Conservation (phyloP, 92 coral and sea anemone species). For the Isaurus tuberculatus region DNA sequence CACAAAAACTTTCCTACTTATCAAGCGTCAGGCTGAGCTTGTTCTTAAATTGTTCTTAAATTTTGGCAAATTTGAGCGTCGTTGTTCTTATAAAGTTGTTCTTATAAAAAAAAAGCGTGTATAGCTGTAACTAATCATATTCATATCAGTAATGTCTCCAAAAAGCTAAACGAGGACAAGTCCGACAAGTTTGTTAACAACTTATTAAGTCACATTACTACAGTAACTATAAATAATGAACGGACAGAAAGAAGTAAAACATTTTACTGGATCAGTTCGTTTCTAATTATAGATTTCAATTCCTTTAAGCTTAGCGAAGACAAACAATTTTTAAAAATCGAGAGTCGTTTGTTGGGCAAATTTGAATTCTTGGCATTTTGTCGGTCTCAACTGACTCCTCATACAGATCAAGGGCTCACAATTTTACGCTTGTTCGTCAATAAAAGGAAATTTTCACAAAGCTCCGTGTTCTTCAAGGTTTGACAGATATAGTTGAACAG, state of each 20-base stretch:
- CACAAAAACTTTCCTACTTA: no score
- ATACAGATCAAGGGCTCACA: not conserved
- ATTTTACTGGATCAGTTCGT: not conserved
- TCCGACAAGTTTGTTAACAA: no score
- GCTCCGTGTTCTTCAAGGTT: not conserved
- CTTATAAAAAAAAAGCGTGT: no score
- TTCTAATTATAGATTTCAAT: not conserved
- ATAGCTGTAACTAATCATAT: no score
- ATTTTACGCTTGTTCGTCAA: conserved; percentile 5
- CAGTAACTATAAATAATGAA: not conserved
- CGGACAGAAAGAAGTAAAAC: not conserved
- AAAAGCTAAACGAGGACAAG: no score
- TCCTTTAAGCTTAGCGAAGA: not conserved
- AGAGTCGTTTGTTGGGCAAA: not conserved
- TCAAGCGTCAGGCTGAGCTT: no score
- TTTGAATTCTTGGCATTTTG: not conserved
- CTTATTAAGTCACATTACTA: no score
- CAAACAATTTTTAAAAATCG: not conserved
- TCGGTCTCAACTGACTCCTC: not conserved
- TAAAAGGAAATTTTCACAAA: not conserved
- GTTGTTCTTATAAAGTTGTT: no score
- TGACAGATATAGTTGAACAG: not conserved
- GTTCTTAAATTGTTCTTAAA: no score
- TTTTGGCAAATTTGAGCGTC: no score
- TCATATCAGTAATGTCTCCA: no score